Evolutionary conservation across 2,113 vertebrate species (phyloP).

Genomic region (Passerina amoena): DNA sequence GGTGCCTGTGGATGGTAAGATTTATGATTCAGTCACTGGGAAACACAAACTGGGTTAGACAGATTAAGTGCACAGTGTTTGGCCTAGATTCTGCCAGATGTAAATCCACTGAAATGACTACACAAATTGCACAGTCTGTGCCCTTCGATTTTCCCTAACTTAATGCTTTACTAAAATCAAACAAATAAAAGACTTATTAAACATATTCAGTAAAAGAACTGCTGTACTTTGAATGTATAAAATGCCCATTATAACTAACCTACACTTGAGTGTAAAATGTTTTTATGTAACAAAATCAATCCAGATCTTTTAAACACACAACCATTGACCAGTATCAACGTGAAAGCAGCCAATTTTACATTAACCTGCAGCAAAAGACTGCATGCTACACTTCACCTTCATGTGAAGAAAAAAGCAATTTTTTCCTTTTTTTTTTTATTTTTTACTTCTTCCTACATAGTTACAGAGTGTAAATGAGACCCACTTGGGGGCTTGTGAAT

Average conservation of each 20-base stretch:
- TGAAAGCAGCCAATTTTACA: background rate
- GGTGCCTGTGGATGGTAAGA: background rate
- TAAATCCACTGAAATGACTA: background rate
- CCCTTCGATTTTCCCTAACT: background rate
- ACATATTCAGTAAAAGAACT: background rate
- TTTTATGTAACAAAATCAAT: background rate
- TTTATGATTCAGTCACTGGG: background rate
- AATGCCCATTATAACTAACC: background rate
- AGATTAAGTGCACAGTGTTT: background rate
- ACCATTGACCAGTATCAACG: rapidly evolving
- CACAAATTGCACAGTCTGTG: background rate
- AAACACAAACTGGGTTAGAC: background rate
- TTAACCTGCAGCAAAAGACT: background rate
- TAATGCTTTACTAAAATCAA: background rate
- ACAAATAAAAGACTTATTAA: background rate
- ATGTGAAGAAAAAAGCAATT: background rate
- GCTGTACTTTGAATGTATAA: background rate
- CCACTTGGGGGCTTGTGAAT: background rate
- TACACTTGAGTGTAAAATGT: background rate
- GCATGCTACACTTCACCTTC: background rate
- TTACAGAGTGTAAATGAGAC: background rate
- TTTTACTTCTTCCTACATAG: background rate
- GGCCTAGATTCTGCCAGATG: slow-evolving; percentile 24
- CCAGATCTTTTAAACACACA: background rate
- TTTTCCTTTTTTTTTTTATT: background rate